phyloP scores from a whole-genome alignment of 2,797 vertebrate species.

The Etheostoma nigrum region DNA sequence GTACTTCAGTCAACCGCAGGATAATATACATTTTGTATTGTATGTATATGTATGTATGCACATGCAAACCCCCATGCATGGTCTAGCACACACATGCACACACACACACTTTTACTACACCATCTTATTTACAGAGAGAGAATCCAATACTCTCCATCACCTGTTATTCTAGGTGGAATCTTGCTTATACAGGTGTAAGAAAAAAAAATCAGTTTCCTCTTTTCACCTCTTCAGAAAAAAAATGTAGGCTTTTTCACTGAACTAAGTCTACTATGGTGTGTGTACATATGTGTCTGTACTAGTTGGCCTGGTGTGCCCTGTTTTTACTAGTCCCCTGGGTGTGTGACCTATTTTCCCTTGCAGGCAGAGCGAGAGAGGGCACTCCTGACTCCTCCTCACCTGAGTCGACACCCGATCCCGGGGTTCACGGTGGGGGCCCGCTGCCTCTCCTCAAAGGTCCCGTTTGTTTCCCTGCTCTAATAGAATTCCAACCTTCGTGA shows the following conservation, averaged over 20 bases:
- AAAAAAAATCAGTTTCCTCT: slow-evolving; percentile 49
- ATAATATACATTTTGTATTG: neutral
- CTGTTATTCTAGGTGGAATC: slow-evolving; percentile 76
- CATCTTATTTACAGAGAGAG: slow-evolving; percentile 40
- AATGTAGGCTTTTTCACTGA: slow-evolving; percentile 49
- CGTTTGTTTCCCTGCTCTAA: slow-evolving; percentile 78
- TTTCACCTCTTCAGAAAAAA: slow-evolving; percentile 62
- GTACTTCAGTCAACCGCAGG: slow-evolving; percentile 14
- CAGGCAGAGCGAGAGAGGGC: slow-evolving; percentile 53
- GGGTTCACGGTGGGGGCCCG: slow-evolving; percentile 71
- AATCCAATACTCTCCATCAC: slow-evolving; percentile 70
- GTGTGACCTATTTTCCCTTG: slow-evolving; percentile 73
- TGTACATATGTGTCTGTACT: slow-evolving; percentile 54
- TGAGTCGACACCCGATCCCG: slow-evolving; percentile 77
- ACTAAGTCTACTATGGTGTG: slow-evolving; percentile 46
- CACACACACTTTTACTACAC: slow-evolving; percentile 18
- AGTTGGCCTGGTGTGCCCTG: slow-evolving; percentile 63
- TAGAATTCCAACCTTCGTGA: slow-evolving; percentile 75
- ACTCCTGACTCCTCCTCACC: slow-evolving; percentile 75
- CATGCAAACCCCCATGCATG: neutral
- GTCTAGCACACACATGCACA: neutral
- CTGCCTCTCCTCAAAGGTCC: slow-evolving; percentile 71
- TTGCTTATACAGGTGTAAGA: slow-evolving; percentile 79
- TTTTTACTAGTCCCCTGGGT: slow-evolving; percentile 76
- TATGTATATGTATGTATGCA: neutral